These are phyloP conservation scores for Pedetes capensis DNA, from an alignment of 2,113 vertebrate genomes.

Conservation along the genomic window DNA sequence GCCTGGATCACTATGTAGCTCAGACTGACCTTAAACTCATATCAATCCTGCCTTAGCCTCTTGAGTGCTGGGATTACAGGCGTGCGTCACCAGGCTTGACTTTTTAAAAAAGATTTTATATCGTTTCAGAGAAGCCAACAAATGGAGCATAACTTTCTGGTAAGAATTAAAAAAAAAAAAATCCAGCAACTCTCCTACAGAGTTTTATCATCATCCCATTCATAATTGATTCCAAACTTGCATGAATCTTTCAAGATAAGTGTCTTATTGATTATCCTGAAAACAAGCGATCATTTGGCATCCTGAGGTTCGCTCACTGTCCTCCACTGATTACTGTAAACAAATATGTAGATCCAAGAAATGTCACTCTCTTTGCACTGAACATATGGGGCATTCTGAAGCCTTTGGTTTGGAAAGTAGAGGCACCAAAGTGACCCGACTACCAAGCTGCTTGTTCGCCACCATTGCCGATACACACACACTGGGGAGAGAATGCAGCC, in stretches of 20 bases:
- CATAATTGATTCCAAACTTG: conserved; percentile 82
- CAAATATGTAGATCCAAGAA: conserved; percentile 72
- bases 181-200: not conserved
- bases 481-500: not conserved
- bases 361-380: conserved; percentile 56
- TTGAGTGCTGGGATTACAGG: too few species aligned
- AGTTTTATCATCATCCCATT: conserved; percentile 80
- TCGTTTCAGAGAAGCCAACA: conserved; percentile 53
- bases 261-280: conserved; percentile 82
- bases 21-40: too few species aligned
- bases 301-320: conserved; percentile 55
- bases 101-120: conserved; percentile 1
- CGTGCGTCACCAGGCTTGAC: too few species aligned
- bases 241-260: conserved; percentile 82
- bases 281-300: conserved; percentile 73
- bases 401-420: not conserved
- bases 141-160: conserved; percentile 6
- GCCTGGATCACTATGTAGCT: too few species aligned
- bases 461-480: not conserved
- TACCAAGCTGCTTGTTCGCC: not conserved
- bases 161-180: conserved; percentile 13
- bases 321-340: conserved; percentile 76
- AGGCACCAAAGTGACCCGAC: not conserved
- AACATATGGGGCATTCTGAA: conserved; percentile 25
- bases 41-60: too few species aligned